Evolutionary conservation across 2,113 vertebrate genomes (phyloP), one percentile per base, ranked within the genome.

Genomic region (Sinocyclocheilus anophthalmus): DNA sequence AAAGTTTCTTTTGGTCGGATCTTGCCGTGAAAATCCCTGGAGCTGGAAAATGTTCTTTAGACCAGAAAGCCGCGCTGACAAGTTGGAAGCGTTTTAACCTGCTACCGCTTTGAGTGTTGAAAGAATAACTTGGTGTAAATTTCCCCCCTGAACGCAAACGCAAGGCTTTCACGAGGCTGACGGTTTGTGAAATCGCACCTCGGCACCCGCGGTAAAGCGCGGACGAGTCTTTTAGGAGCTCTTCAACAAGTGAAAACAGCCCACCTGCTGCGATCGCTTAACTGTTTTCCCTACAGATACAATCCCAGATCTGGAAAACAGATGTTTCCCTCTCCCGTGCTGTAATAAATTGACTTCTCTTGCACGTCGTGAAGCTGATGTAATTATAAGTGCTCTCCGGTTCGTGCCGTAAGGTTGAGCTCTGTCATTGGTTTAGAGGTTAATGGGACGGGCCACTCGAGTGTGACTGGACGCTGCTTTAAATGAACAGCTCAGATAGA

Each of bases 111-210:
- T 63, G 69, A 70, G 59, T 81, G 67, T 86, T 86, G 26, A 69
- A 81, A 77, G 70, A 85, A 33, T 22, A 79, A 75, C 78, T 67
- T 18, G 11, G 4, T 85, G 67, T 53, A 82, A 65, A 53, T 70
- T 33, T 33, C 90, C 88, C 89, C 83, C 87, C 67, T 75, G 8
- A 87, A 92, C 87, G 88, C 91, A 90, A 88, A 45, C 76, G 89
- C 75, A 81, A 42, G 86, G 70, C 88, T 89, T 90, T 87, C 89
- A 89, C 69, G 50, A 59, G 20, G 57, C 57, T 59, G 57, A 59
- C 8, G 22, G 57, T 59, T 75, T 89, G 88, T 88, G 87, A 88
- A 90, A 90, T 86, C 82, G 76, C 90, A 93, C 87, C 87, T 81
- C 86, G 55, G 84, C 48, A 77, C 69, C 90, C 90, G 89, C 89